Evolutionary conservation across 1,140 invertebrate species (phyloP).

Genomic region (Microplitis mediator): DNA sequence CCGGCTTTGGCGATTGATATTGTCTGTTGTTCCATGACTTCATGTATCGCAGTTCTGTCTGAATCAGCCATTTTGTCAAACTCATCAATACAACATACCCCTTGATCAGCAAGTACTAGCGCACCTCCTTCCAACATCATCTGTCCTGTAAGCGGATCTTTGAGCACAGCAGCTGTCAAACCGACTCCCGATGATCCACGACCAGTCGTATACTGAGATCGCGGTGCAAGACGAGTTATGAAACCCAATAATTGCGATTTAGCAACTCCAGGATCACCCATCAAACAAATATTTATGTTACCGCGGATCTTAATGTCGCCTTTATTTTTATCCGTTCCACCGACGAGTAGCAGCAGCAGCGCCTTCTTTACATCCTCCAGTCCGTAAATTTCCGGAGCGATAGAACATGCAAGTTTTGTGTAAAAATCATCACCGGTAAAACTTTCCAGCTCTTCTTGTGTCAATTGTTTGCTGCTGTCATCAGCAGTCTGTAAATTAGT

Average conservation of each 20-base stretch:
- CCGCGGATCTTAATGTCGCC: conserved; percentile 84
- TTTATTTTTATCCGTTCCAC: conserved; percentile 90
- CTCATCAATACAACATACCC: conserved; percentile 99
- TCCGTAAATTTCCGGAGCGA: conserved; percentile 99
- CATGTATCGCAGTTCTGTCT: conserved; percentile 97
- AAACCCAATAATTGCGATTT: conserved; percentile 97
- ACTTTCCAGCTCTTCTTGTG: conserved; percentile 79
- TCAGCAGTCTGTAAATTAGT: conserved; percentile 86
- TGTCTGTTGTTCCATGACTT: conserved; percentile 99
- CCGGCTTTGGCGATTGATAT: conserved; percentile 99
- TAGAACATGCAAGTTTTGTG: conserved; percentile 85
- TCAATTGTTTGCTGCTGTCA: conserved; percentile 72
- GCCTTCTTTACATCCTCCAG: conserved; percentile 99
- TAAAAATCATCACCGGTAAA: conserved; percentile 90
- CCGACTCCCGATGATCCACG: conserved; percentile 97
- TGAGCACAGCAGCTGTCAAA: conserved; percentile 96
- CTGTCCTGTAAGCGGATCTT: conserved; percentile 96
- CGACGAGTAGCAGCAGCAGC: conserved; percentile 89
- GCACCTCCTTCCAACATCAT: conserved; percentile 98
- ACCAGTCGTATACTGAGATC: conserved; percentile 95
- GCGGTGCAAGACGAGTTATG: conserved; percentile 89
- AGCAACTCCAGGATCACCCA: conserved; percentile 99
- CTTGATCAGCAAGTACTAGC: conserved; percentile 95
- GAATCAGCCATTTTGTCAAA: conserved; percentile 99
- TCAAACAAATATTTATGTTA: conserved; percentile 98